Evolutionary conservation across 1,140 invertebrate genomes (phyloP).

Genomic region (Metopolophium dirhodum): DNA sequence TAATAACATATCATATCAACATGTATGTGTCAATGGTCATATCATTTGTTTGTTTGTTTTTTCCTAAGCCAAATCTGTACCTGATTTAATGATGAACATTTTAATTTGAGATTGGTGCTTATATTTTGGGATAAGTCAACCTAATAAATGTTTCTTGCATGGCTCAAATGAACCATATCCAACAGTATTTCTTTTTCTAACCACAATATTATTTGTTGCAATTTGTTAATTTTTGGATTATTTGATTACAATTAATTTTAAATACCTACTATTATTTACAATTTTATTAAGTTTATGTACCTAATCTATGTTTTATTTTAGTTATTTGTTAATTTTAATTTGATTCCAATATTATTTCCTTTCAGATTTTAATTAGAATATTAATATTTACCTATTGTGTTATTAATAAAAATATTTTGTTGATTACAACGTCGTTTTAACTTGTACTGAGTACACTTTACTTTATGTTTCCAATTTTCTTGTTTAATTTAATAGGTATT

Average conservation of each 20-base stretch:
- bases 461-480: background rate
- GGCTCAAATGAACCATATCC: constrained; percentile 45
- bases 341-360: constrained; percentile 41
- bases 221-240: constrained; percentile 42
- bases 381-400: constrained; percentile 33
- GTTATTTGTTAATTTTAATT: constrained; percentile 49
- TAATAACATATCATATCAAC: constrained; percentile 51
- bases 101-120: constrained; percentile 30
- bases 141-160: constrained; percentile 31
- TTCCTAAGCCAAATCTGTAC: background rate
- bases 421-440: constrained; percentile 12
- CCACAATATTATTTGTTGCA: constrained; percentile 38
- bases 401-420: constrained; percentile 52
- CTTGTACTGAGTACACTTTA: background rate
- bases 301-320: constrained; percentile 42
- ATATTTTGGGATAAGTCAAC: constrained; percentile 22
- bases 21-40: constrained; percentile 23
- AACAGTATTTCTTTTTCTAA: constrained; percentile 49
- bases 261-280: constrained; percentile 41
- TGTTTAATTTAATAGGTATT: background rate
- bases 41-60: constrained; percentile 31
- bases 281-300: constrained; percentile 52
- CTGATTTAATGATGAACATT: constrained; percentile 31
- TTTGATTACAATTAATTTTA: constrained; percentile 36
- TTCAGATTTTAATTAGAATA: constrained; percentile 50